Evolutionary conservation across 2,888 invertebrate species (phyloP).

Genomic region (Agrilus mali): DNA sequence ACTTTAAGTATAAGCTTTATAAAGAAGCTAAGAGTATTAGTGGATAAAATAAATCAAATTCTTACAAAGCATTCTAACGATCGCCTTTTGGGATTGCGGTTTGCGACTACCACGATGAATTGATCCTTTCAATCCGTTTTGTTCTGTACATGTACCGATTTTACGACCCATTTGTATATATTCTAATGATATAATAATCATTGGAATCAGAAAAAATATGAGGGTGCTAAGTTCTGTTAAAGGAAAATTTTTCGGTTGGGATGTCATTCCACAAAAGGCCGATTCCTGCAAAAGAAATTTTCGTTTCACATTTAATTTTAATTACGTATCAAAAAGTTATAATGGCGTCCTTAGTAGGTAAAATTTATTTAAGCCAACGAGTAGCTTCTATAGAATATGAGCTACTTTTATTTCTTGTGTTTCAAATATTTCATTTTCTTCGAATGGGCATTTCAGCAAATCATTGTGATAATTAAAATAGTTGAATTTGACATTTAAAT

Average conservation of each 20-base stretch:
- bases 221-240: slow-evolving; percentile 70
- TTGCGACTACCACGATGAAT: slow-evolving; percentile 53
- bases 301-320: too few species aligned
- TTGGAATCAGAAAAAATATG: slow-evolving; percentile 66
- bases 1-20: too few species aligned
- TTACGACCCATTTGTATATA: slow-evolving; percentile 68
- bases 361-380: too few species aligned
- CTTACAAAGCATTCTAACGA: slow-evolving; percentile 72
- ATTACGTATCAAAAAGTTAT: too few species aligned
- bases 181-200: slow-evolving; percentile 60
- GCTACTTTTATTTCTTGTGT: too few species aligned
- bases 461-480: too few species aligned
- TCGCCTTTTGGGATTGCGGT: slow-evolving; percentile 58
- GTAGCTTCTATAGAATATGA: too few species aligned
- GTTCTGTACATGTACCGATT: slow-evolving; percentile 37
- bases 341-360: too few species aligned
- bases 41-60: slow-evolving; percentile 6
- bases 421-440: too few species aligned
- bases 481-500: too few species aligned
- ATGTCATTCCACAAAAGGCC: slow-evolving; percentile 66
- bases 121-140: slow-evolving; percentile 45
- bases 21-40: too few species aligned
- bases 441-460: too few species aligned
- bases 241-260: slow-evolving; percentile 47
- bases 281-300: slow-evolving; percentile 43